These are phyloP conservation scores for Cervus canadensis DNA, from an alignment of 2,113 vertebrate genomes.

Conservation along the genomic window DNA sequence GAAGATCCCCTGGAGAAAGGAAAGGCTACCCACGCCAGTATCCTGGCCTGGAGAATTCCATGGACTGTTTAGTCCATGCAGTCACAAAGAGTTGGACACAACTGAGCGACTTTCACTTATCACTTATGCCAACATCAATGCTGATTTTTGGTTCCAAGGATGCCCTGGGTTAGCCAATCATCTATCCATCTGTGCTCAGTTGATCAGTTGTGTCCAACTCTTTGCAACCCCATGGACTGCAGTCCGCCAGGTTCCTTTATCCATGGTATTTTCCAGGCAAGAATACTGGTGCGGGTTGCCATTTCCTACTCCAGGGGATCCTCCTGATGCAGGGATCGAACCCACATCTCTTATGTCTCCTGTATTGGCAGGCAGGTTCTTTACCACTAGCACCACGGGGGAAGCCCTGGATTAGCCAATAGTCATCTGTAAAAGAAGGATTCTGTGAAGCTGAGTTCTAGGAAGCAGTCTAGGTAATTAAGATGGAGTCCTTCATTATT, in stretches of 20 bases:
- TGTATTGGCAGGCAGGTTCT: background rate
- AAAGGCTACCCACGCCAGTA: background rate
- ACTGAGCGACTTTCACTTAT: background rate
- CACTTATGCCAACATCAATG: background rate
- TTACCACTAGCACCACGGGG: rapidly evolving
- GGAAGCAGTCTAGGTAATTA: background rate
- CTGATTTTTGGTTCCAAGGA: background rate
- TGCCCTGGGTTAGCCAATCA: background rate
- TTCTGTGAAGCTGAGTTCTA: background rate
- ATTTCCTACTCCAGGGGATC: background rate
- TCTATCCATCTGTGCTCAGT: background rate
- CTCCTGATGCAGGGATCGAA: background rate
- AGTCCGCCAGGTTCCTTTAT: background rate
- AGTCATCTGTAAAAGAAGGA: background rate
- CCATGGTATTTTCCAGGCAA: background rate
- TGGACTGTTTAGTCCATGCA: background rate
- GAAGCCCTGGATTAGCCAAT: background rate
- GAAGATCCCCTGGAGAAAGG: background rate
- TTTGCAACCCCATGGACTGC: background rate
- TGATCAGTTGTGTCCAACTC: no score
- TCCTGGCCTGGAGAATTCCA: background rate
- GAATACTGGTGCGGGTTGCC: background rate
- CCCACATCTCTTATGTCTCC: background rate
- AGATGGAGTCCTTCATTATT: background rate
- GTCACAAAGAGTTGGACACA: background rate